phyloP scores from a whole-genome alignment of 1,140 invertebrate species.

The Nixonia krombeini region DNA sequence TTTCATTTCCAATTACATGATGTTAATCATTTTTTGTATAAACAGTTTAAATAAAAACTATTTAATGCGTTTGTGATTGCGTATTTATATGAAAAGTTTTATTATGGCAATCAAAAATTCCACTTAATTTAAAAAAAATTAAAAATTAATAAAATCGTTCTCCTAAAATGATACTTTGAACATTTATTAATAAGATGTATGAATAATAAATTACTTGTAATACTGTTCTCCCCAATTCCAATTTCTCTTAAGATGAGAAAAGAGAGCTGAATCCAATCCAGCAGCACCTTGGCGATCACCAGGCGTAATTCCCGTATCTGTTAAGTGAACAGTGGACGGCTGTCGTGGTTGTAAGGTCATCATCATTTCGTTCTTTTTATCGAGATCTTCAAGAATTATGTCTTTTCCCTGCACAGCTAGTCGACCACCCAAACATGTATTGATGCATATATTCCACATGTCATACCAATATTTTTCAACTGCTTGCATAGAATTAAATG shows the following conservation, averaged over 20 bases:
- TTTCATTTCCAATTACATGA: too few species aligned
- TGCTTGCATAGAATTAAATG: constrained; percentile 73
- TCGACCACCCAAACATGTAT: constrained; percentile 76
- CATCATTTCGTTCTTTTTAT: constrained; percentile 73
- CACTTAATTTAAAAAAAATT: too few species aligned
- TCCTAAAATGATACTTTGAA: too few species aligned
- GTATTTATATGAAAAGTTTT: too few species aligned
- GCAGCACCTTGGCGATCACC: constrained; percentile 82
- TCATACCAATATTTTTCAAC: constrained; percentile 83
- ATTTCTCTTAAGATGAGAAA: constrained; percentile 79
- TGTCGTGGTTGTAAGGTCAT: constrained; percentile 60
- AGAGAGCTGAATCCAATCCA: constrained; percentile 81
- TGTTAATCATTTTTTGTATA: too few species aligned
- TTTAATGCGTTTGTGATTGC: too few species aligned
- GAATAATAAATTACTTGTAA: constrained; percentile 17
- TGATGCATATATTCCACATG: constrained; percentile 78
- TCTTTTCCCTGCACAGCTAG: constrained; percentile 68
- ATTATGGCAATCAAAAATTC: too few species aligned
- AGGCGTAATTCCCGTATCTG: constrained; percentile 76
- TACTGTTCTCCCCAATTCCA: constrained; percentile 74
- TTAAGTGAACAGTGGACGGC: constrained; percentile 64
- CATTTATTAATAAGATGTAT: too few species aligned
- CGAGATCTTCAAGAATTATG: constrained; percentile 70
- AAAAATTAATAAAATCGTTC: too few species aligned
- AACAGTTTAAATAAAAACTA: too few species aligned